These are phyloP conservation scores for Tenthredo amoena DNA, from an alignment of 2,888 invertebrate species.

Conservation along the genomic window DNA sequence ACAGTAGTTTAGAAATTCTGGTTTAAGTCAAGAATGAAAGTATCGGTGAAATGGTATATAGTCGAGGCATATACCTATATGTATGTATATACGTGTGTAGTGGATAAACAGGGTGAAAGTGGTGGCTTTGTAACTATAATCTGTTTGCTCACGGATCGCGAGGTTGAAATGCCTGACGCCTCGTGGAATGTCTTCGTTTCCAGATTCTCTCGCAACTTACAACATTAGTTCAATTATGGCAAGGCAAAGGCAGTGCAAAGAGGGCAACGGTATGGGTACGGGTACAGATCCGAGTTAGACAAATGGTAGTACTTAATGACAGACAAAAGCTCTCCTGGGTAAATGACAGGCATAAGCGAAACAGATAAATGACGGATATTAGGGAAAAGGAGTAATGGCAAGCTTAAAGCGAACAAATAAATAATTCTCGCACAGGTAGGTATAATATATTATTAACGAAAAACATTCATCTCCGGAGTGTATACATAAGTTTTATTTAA, in stretches of 20 bases:
- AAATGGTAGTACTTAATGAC: constrained; percentile 46
- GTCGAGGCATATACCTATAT: background rate
- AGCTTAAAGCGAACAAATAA: constrained; percentile 37
- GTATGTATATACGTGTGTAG: background rate
- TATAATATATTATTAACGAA: constrained; percentile 13
- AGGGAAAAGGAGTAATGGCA: constrained; percentile 40
- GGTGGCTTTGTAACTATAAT: constrained; percentile 29
- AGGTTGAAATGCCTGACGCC: constrained; percentile 37
- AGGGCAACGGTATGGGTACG: background rate
- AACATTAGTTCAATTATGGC: constrained; percentile 20
- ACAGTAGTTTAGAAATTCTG: constrained; percentile 9
- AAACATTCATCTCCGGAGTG: background rate
- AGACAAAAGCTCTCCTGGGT: constrained; percentile 44
- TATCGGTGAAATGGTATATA: background rate
- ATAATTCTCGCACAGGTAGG: constrained; percentile 30
- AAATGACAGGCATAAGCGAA: constrained; percentile 51
- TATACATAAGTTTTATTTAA: constrained; percentile 22
- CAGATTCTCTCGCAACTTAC: constrained; percentile 40
- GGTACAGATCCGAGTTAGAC: constrained; percentile 45
- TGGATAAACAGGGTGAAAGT: constrained; percentile 35
- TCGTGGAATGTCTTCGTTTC: constrained; percentile 44
- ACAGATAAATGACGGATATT: constrained; percentile 47
- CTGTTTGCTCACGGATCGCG: constrained; percentile 36
- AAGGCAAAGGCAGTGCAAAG: constrained; percentile 10
- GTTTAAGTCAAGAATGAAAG: constrained; percentile 33